A percentile compares a stretch with the other conserved stretches of the same genome.
Conservation (phyloP, 1,140 invertebrate genomes). For the Bombus confusus region DNA sequence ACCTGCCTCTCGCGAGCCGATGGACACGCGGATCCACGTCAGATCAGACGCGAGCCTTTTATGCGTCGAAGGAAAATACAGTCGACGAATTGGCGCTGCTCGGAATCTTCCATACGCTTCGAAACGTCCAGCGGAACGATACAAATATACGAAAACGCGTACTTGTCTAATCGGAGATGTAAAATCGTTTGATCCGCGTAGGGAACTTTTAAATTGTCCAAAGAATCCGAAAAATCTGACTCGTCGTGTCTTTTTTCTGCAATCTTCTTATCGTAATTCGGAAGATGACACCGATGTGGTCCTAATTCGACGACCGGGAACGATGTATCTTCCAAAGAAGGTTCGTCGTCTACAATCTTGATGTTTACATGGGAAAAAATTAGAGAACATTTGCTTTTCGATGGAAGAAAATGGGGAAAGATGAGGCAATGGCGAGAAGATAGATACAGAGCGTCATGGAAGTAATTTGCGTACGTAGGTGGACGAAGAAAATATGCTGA, state of each 20-base stretch:
- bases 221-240: not conserved
- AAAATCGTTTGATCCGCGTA: no score
- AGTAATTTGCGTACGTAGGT: not conserved
- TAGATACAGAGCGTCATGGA: not conserved
- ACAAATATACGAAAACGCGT: no score
- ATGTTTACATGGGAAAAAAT: no score
- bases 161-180: no score
- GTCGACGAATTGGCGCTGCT: not conserved
- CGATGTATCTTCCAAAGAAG: no score
- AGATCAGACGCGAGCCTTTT: not conserved
- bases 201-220: no score
- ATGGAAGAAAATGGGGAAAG: not conserved
- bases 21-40: not conserved
- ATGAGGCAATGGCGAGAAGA: not conserved
- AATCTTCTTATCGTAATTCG: no score
- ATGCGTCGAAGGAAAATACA: not conserved
- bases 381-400: not conserved
- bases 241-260: not conserved
- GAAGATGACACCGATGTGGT: no score
- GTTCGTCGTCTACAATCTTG: no score
- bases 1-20: constrained; percentile 43
- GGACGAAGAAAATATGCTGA: not conserved
- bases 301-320: no score
- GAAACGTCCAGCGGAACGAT: no score
- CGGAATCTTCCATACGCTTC: no score